phyloP scores from a whole-genome alignment of 2,113 vertebrate species.

The Triplophysa dalaica region DNA sequence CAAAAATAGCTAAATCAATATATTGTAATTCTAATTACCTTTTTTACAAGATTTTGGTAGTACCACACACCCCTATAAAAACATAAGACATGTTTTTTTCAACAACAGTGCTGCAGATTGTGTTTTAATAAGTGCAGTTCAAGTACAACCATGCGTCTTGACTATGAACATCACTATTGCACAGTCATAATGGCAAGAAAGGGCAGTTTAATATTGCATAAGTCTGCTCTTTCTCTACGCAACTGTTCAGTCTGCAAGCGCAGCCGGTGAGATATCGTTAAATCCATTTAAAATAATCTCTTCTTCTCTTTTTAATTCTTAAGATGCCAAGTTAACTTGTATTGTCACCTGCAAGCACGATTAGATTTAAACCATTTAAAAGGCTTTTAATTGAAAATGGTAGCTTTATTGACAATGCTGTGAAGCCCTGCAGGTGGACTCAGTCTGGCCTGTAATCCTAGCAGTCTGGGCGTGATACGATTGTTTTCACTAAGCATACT shows the following conservation, averaged over 20 bases:
- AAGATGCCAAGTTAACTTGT: conserved; percentile 19
- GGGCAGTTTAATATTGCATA: conserved; percentile 7
- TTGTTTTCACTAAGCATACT: conserved; percentile 49
- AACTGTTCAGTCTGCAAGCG: not conserved
- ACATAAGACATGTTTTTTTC: conserved; percentile 16
- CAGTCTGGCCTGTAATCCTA: conserved; percentile 45
- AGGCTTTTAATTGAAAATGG: conserved; percentile 47
- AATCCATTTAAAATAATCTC: conserved; percentile 17
- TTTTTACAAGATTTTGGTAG: too few relatives aligned
- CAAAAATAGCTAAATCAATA: too few relatives aligned
- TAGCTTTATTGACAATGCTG: conserved; percentile 34
- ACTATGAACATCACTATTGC: conserved; percentile 29
- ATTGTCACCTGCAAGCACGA: conserved; percentile 32
- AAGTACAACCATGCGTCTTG: conserved; percentile 27
- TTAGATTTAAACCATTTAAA: conserved; percentile 33
- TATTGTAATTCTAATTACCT: too few relatives aligned
- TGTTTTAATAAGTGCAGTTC: conserved; percentile 32
- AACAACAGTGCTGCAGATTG: conserved; percentile 9
- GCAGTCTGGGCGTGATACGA: conserved; percentile 47
- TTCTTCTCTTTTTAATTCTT: not conserved
- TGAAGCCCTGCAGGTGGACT: conserved; percentile 48
- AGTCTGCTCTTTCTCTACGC: not conserved
- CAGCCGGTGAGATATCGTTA: conserved; percentile 13
- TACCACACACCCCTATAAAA: not conserved
- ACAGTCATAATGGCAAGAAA: not conserved